Evolutionary conservation across 2,888 invertebrate genomes (phyloP).

Genomic region (Kryphioiulus occultus): DNA sequence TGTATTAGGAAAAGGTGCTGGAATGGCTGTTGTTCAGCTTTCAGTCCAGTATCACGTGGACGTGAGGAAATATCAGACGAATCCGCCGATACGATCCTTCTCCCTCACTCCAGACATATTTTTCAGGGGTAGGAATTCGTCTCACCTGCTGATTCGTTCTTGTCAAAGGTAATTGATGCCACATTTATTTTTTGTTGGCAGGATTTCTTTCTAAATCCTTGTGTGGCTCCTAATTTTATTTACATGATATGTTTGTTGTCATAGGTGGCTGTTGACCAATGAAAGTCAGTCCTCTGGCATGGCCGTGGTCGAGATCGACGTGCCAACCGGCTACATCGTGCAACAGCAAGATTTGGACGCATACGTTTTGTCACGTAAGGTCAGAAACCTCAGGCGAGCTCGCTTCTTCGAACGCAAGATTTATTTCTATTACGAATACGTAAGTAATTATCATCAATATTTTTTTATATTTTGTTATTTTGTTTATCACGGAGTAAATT

Average conservation of each 20-base stretch:
- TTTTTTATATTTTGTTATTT: too few relatives aligned
- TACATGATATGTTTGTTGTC: slow-evolving; percentile 35
- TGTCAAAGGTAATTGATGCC: slow-evolving; percentile 77
- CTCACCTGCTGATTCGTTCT: slow-evolving; percentile 83
- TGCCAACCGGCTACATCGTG: slow-evolving; percentile 90
- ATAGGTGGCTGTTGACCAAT: slow-evolving; percentile 77
- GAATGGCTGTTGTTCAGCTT: slow-evolving; percentile 94
- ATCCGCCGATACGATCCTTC: slow-evolving; percentile 83
- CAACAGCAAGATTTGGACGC: slow-evolving; percentile 88
- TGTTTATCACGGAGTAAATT: too few relatives aligned
- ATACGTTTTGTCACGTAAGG: slow-evolving; percentile 80
- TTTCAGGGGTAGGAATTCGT: slow-evolving; percentile 90
- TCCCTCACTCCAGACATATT: slow-evolving; percentile 76
- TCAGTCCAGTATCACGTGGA: slow-evolving; percentile 92
- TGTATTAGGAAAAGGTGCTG: slow-evolving; percentile 89
- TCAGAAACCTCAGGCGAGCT: slow-evolving; percentile 84
- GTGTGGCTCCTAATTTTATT: too few relatives aligned
- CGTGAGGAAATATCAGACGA: slow-evolving; percentile 80
- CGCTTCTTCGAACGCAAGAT: slow-evolving; percentile 82
- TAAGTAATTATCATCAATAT: slow-evolving; percentile 66
- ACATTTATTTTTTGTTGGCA: background rate
- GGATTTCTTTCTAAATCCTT: too few relatives aligned
- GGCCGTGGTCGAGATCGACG: slow-evolving; percentile 84
- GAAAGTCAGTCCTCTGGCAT: slow-evolving; percentile 87
- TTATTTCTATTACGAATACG: slow-evolving; percentile 91